These are phyloP conservation scores for Manis crassicaudata DNA, from an alignment of 2,797 vertebrate species.

Conservation along the genomic window DNA sequence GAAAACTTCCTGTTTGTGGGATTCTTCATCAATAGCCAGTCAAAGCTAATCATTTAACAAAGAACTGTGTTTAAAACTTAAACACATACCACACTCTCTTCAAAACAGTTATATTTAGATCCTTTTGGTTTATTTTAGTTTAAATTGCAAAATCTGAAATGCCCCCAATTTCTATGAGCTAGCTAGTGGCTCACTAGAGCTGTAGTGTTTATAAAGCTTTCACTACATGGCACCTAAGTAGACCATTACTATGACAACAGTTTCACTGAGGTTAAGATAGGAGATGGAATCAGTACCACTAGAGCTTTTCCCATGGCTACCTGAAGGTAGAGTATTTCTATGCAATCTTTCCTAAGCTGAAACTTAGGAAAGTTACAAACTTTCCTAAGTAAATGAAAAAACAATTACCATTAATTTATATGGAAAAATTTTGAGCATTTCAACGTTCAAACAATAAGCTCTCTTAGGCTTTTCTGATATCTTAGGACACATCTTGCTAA, in stretches of 20 bases:
- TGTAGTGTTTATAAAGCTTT: slow-evolving; percentile 17
- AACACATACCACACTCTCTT: neutral
- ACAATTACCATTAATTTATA: neutral
- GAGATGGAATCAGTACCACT: neutral
- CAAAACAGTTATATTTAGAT: slow-evolving; percentile 50
- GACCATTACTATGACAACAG: slow-evolving; percentile 11
- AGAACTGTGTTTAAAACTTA: slow-evolving; percentile 44
- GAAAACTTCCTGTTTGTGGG: slow-evolving; percentile 50
- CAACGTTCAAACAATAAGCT: neutral
- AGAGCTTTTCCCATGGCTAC: neutral
- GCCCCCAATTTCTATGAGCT: neutral
- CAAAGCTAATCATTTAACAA: neutral
- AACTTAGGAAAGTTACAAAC: neutral
- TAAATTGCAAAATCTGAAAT: slow-evolving; percentile 42
- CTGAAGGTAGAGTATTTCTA: neutral
- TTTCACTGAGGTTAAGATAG: neutral
- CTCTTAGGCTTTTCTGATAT: neutral
- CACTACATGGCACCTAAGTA: neutral
- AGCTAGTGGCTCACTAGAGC: neutral
- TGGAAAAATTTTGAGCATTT: neutral
- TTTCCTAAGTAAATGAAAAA: neutral
- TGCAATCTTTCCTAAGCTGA: neutral
- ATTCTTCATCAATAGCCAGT: slow-evolving; percentile 32
- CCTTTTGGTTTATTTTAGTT: neutral
- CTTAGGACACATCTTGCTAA: neutral